A percentile compares a stretch with the other conserved stretches of the same genome.
These are phyloP conservation scores for Arion vulgaris DNA, from an alignment of 1,140 invertebrate species.

Conservation along the genomic window DNA sequence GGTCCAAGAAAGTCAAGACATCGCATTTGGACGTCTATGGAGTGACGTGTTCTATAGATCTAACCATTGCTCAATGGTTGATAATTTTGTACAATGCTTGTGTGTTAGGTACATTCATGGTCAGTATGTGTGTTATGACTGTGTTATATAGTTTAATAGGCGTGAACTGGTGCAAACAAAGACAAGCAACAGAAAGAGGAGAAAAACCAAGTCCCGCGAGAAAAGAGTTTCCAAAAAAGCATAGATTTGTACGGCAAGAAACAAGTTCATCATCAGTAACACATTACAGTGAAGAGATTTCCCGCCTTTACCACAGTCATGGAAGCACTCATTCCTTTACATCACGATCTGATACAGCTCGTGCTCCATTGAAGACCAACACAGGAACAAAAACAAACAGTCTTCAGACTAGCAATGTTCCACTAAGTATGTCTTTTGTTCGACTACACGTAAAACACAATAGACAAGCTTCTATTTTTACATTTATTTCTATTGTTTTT, in stretches of 20 bases:
- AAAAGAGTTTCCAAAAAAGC: conserved; percentile 33
- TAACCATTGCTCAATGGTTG: conserved; percentile 6
- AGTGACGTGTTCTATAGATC: conserved; percentile 21
- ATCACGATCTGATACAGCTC: conserved; percentile 1
- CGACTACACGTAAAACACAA: conserved; percentile 33
- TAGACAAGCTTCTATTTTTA: conserved; percentile 29
- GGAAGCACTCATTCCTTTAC: not conserved
- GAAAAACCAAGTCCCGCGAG: conserved; percentile 30
- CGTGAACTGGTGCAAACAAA: conserved; percentile 13
- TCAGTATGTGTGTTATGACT: conserved; percentile 17
- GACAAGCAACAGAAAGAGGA: conserved; percentile 28
- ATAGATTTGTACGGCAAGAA: conserved; percentile 31
- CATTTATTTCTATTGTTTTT: conserved; percentile 27
- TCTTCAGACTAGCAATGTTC: not conserved
- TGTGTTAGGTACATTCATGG: conserved; percentile 24
- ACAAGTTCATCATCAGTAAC: conserved; percentile 27
- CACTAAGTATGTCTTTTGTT: not conserved
- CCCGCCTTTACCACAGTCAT: conserved; percentile 17
- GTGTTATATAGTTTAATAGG: conserved; percentile 32
- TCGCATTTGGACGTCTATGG: not conserved
- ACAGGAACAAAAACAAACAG: conserved; percentile 23
- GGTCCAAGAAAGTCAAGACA: conserved; percentile 16
- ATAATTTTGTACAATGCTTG: conserved; percentile 24
- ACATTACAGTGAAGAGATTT: conserved; percentile 28
- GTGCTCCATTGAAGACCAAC: conserved; percentile 16